These are phyloP conservation scores for Polyodon spathula DNA, from an alignment of 2,113 vertebrate species.

Conservation along the genomic window DNA sequence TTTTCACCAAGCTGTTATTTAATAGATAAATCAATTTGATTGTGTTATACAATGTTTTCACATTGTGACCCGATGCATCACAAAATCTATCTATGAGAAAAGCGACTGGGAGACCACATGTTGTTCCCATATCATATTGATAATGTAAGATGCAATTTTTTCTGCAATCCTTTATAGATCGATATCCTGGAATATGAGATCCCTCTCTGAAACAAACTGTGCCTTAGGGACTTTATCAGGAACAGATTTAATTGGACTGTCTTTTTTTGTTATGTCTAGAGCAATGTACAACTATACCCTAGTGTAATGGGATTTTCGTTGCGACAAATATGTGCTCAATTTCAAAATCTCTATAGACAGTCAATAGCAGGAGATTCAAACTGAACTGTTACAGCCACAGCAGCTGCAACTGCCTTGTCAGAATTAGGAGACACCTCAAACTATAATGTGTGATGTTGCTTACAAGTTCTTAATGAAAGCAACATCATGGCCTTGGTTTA, in stretches of 20 bases:
- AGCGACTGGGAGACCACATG: too few relatives aligned
- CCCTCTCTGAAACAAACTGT: conserved; percentile 15
- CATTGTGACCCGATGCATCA: too few relatives aligned
- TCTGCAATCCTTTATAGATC: not conserved
- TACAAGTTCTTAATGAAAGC: not conserved
- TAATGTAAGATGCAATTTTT: too few relatives aligned
- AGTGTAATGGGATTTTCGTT: conserved; percentile 45
- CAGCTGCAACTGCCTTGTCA: conserved; percentile 56
- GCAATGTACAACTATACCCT: conserved; percentile 40
- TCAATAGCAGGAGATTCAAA: conserved; percentile 50
- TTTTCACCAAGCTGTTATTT: too few relatives aligned
- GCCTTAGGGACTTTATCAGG: conserved; percentile 37
- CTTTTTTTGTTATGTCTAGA: conserved; percentile 44
- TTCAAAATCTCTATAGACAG: conserved; percentile 53
- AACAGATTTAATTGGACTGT: conserved; percentile 53
- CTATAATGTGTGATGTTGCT: conserved; percentile 11
- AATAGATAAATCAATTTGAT: too few relatives aligned
- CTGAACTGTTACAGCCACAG: conserved; percentile 26
- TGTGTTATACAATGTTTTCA: too few relatives aligned
- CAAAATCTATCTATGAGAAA: too few relatives aligned
- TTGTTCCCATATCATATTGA: too few relatives aligned
- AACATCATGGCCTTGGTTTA: too few relatives aligned
- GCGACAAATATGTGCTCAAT: conserved; percentile 50
- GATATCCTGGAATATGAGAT: not conserved
- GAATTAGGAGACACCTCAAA: conserved; percentile 33